Percentiles rank a stretch among this genome's conserved stretches.
phyloP scores from a whole-genome alignment of 2,797 vertebrate species.

The Thamnophis elegans region DNA sequence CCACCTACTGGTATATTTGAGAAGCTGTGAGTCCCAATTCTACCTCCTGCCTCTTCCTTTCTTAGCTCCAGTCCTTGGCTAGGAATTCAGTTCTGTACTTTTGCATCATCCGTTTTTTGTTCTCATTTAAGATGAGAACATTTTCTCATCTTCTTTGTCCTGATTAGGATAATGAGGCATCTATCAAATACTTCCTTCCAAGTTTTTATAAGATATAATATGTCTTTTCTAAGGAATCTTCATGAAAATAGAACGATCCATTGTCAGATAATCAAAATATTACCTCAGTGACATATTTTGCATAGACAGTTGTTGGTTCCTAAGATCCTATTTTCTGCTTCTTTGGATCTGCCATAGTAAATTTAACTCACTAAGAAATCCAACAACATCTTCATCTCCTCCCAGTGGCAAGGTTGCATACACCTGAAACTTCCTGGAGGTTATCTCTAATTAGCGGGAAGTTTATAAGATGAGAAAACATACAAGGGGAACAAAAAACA shows the following conservation, averaged over 20 bases:
- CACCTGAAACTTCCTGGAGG: neutral
- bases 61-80: neutral
- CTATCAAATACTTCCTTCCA: neutral
- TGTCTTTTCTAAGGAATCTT: neutral
- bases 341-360: neutral
- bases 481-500: neutral
- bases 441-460: neutral
- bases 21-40: neutral
- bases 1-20: neutral
- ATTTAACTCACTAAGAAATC: neutral
- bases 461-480: neutral
- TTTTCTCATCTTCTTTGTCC: too few relatives aligned
- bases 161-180: neutral
- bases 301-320: neutral
- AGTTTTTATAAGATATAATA: neutral
- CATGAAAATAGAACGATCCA: neutral
- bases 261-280: neutral
- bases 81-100: neutral
- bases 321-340: neutral
- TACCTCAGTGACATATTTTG: neutral
- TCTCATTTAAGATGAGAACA: neutral
- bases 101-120: neutral
- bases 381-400: neutral
- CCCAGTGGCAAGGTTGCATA: neutral
- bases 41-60: neutral